phyloP scores from a whole-genome alignment of 2,113 vertebrate species.

The Dissostichus mawsoni region DNA sequence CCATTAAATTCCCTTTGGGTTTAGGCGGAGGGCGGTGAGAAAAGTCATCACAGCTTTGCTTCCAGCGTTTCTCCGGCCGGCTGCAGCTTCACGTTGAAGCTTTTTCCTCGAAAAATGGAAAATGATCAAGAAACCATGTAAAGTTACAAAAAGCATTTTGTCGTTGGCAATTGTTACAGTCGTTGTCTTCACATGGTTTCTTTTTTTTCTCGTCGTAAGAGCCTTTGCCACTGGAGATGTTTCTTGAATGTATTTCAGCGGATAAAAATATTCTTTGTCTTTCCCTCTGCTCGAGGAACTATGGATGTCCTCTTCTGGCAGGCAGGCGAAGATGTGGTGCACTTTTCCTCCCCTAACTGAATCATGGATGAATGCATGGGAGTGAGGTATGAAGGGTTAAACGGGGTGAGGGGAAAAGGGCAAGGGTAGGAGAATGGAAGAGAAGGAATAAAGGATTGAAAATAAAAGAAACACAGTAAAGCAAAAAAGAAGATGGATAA shows the following conservation, averaged over 20 bases:
- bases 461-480: background rate
- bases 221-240: slow-evolving; percentile 53
- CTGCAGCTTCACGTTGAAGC: slow-evolving; percentile 62
- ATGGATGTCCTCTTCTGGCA: slow-evolving; percentile 62
- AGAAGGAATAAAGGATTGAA: background rate
- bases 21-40: slow-evolving; percentile 58
- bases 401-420: background rate
- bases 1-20: slow-evolving; percentile 69
- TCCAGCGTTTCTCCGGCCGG: slow-evolving; percentile 50
- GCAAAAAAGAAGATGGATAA: background rate
- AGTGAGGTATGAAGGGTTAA: background rate
- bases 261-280: slow-evolving; percentile 66
- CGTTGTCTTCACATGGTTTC: slow-evolving; percentile 60
- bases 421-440: background rate
- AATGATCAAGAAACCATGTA: slow-evolving; percentile 66
- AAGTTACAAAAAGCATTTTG: slow-evolving; percentile 59
- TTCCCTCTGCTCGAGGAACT: slow-evolving; percentile 65
- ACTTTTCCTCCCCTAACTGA: slow-evolving; percentile 49
- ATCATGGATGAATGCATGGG: slow-evolving; percentile 32
- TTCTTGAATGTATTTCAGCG: slow-evolving; percentile 63
- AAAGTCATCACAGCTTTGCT: slow-evolving; percentile 69
- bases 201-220: slow-evolving; percentile 41
- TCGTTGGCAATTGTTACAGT: slow-evolving; percentile 52
- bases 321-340: slow-evolving; percentile 53
- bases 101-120: slow-evolving; percentile 56